These are phyloP conservation scores for Rhizomys pruinosus DNA, from an alignment of 2,113 vertebrate genomes.

Conservation along the genomic window DNA sequence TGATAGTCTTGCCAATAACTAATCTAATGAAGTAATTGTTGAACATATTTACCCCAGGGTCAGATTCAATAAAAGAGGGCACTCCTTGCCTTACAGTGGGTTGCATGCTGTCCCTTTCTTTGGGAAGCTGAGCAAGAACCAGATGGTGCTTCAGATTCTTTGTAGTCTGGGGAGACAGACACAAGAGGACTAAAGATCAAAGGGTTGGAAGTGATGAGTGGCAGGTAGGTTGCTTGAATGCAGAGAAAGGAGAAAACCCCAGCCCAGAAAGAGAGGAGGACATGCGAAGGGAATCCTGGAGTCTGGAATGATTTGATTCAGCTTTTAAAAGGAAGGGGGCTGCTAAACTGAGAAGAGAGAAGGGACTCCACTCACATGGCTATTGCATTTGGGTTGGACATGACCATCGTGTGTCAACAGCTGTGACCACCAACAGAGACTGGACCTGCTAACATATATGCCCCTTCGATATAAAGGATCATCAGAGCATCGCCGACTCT, in stretches of 20 bases:
- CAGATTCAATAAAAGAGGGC: neutral
- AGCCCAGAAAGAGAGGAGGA: neutral
- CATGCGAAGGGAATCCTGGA: neutral
- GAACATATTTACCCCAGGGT: neutral
- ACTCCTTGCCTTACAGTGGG: neutral
- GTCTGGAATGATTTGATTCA: neutral
- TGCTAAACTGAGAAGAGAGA: neutral
- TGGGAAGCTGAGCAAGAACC: neutral
- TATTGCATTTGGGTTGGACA: neutral
- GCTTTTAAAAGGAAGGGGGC: neutral
- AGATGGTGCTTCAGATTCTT: neutral
- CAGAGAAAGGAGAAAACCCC: neutral
- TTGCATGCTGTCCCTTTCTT: neutral
- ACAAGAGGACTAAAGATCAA: neutral
- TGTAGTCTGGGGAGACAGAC: neutral
- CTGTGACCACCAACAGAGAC: neutral
- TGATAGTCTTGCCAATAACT: neutral
- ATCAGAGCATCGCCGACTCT: no score
- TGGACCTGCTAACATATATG: neutral
- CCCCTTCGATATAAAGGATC: no score
- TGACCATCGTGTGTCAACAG: neutral
- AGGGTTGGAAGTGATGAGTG: neutral
- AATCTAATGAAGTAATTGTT: neutral
- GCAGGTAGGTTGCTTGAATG: neutral
- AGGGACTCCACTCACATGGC: rapidly evolving